A percentile compares a stretch with the other conserved stretches of the same genome.
These are phyloP conservation scores for Psophia crepitans DNA, from an alignment of 2,113 vertebrate genomes.

Conservation along the genomic window DNA sequence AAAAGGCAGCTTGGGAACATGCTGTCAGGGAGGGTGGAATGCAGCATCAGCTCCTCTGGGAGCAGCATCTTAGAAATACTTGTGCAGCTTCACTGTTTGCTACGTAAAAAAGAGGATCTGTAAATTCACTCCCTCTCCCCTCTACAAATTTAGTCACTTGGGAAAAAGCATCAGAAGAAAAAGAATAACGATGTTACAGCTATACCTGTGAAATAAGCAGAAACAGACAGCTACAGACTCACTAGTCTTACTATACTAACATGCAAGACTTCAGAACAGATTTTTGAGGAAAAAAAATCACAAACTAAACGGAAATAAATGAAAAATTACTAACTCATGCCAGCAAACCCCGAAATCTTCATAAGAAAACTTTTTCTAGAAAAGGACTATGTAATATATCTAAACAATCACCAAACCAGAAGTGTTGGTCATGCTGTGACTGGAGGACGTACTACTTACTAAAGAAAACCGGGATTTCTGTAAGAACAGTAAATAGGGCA, in stretches of 20 bases:
- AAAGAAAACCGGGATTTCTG: background rate
- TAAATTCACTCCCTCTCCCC: background rate
- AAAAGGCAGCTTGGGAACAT: background rate
- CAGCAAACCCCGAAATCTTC: background rate
- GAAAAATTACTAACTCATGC: background rate
- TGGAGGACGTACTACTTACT: background rate
- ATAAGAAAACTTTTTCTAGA: background rate
- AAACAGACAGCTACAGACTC: background rate
- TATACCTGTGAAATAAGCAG: background rate
- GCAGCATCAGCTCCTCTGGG: background rate
- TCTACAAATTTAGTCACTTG: background rate
- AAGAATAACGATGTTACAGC: background rate
- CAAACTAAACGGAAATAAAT: background rate
- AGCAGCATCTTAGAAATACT: background rate
- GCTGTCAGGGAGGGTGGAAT: background rate
- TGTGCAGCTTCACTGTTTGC: background rate
- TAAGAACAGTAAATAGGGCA: slow-evolving; percentile 1
- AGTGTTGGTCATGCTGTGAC: background rate
- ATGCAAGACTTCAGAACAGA: background rate
- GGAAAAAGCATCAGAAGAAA: background rate
- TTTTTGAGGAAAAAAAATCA: background rate
- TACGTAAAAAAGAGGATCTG: background rate
- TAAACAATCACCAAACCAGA: background rate
- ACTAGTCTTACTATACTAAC: background rate
- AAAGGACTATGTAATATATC: background rate